Evolutionary conservation across 1,140 invertebrate species (phyloP), one percentile per base, ranked within the genome.

Genomic region (Psix sp.): DNA sequence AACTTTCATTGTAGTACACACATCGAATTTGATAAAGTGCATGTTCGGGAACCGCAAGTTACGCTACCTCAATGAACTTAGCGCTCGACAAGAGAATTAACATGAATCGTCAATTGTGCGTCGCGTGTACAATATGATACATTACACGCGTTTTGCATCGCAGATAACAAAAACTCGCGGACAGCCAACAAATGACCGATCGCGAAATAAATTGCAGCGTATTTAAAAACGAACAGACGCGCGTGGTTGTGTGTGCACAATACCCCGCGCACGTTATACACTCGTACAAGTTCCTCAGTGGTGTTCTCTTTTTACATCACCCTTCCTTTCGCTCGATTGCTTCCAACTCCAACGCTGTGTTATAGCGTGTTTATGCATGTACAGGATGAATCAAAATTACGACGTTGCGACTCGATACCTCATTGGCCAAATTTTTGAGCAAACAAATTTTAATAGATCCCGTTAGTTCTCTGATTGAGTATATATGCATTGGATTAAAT

Each of bases 1-100:
- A 71, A 71, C 56, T 71, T 71, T 60, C 56, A 56, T 70, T 62
- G 66, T 60, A 45, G 16, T 49, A 56, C 43, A 62, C 56, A 49
- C 49, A 71, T 62, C 66, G 66, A 39, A 71, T 71, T 71, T 68
- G 65, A 68, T 59, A 60, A 70, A 70, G 66, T 70, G 42, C 56
- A 62, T 54, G 56, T 70, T 48, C 35, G 56, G 20, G 49, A 71
- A 62, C 56, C 57, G 43, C 56, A 71, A 46, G 36, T 56, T 43
- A 36, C 31, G 43, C 52, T 54, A 26, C 42, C 56, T 62, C 66
- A 57, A 60, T 54, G 52, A 70, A 54, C 65, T 60, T 60, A 38
- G 31, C 38, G 54, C 11, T 39, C 40, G 26, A 33, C 48, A 46
- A 42, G 56, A 70, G 54, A 70, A 62, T 70, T 56, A 62, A 70